Conservation (phyloP, 2,113 vertebrate species). For the Anoplopoma fimbria region DNA sequence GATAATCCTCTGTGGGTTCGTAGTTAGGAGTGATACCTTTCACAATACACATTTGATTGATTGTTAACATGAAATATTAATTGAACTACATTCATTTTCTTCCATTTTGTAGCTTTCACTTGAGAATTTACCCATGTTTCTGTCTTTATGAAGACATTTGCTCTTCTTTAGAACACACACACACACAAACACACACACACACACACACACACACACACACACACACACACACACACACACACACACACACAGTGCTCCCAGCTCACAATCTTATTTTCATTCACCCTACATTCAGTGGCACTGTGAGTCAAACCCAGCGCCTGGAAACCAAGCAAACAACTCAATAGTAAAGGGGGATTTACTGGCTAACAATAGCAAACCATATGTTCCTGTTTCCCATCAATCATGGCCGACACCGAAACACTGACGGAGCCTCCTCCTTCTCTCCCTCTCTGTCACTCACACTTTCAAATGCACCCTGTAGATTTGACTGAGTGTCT, state of each 20-base stretch:
- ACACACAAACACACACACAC: not conserved
- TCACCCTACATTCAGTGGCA: slow-evolving; percentile 1
- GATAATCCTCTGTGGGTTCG: not conserved
- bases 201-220: slow-evolving; percentile 1
- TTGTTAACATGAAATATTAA: not conserved
- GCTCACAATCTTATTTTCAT: slow-evolving; percentile 8
- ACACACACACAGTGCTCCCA: not conserved
- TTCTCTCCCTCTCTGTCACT: slow-evolving; percentile 8
- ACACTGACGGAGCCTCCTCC: slow-evolving; percentile 30
- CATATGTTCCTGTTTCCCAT: slow-evolving; percentile 55
- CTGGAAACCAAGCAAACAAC: slow-evolving; percentile 29
- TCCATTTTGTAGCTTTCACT: not conserved
- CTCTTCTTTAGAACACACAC: not conserved
- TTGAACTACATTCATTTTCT: not conserved
- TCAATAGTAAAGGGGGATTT: slow-evolving; percentile 26
- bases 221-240: slow-evolving; percentile 6
- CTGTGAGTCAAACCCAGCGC: slow-evolving; percentile 10
- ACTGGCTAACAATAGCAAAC: slow-evolving; percentile 43
- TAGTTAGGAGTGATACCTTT: not conserved
- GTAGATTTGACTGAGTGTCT: not conserved
- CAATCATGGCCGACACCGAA: slow-evolving; percentile 48
- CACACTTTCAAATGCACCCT: not conserved
- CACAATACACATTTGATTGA: not conserved
- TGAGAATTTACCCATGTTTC: not conserved
- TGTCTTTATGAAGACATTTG: not conserved